Base-by-base conservation (phyloP, 1,140 invertebrate species). In the Octopus sinensis region DNA sequence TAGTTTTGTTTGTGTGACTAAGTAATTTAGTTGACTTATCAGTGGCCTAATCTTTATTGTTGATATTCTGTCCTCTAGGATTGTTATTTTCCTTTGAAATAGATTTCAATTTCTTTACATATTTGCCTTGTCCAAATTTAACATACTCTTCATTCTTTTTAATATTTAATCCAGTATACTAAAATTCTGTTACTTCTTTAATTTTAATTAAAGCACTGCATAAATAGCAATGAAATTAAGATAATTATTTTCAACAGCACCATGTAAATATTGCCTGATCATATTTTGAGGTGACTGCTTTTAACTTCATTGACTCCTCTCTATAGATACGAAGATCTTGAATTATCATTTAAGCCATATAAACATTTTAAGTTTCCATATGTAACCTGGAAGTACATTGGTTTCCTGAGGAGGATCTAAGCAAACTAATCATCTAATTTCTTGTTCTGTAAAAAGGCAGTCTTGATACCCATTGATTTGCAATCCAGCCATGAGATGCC, bases 281-380 rank as follows among this genome's bases (percentile, higher is more conserved):
- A 68, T 81, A 71, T 53, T 81, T 78, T 54, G 71, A 84, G 54
- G 82, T 78, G 62, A 56, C 23, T 73, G 10, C 82, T 43, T 82
- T 83, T 53, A 82, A 56, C 53, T 53, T 82, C 51, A 79, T 7
- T 5, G 84, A 68, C 53, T 84, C 79, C 71, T 84, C 79, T 53
- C 56, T 82, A 6, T 30, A 83, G 30, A 78, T 82, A 85, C 54
- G 82, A 85, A 52, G 84, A 81, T 53, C 80, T 53, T 6, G 82
- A 83, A 51, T 79, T 82, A 81, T 85, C 83, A 51, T 82, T 85
- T 12, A 85, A 68, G 1, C 84, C 80, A 79, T 85, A 85, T 17
- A 85, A 68, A 23, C 83, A 78, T 79, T 84, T 83, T 12, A 79
- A 85, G 80, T 82, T 83, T 83, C 84, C 83, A 85, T 30, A 84